Percentiles rank a stretch among this genome's conserved stretches.
These are phyloP conservation scores for Clarias laeviceps DNA, from an alignment of 2,797 vertebrate genomes.

Conservation along the genomic window DNA sequence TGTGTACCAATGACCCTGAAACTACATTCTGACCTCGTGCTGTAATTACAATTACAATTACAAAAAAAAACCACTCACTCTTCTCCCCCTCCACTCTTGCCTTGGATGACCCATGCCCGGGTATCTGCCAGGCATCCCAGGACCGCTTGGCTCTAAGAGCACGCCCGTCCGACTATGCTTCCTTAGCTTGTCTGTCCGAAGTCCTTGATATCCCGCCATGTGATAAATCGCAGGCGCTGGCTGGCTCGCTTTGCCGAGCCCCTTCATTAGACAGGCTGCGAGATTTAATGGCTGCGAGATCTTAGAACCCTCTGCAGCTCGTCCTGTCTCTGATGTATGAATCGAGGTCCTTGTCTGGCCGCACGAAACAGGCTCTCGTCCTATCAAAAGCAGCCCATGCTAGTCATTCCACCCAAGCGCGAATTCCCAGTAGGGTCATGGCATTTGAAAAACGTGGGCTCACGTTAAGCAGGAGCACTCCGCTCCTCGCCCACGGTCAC, in stretches of 20 bases:
- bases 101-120: slow-evolving; percentile 44
- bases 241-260: slow-evolving; percentile 28
- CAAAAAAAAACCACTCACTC: slow-evolving; percentile 38
- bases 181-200: slow-evolving; percentile 37
- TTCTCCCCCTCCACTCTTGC: slow-evolving; percentile 44
- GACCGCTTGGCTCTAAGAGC: slow-evolving; percentile 47
- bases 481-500: slow-evolving; percentile 30
- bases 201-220: slow-evolving; percentile 37
- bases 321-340: background rate
- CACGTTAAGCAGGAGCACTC: slow-evolving; percentile 36
- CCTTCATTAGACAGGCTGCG: slow-evolving; percentile 34
- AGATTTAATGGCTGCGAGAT: slow-evolving; percentile 4
- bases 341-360: background rate
- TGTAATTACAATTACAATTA: slow-evolving; percentile 47
- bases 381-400: slow-evolving; percentile 28
- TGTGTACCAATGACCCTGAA: slow-evolving; percentile 61
- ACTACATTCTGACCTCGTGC: slow-evolving; percentile 42
- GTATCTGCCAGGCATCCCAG: slow-evolving; percentile 27
- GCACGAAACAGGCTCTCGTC: background rate
- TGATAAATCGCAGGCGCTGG: slow-evolving; percentile 35
- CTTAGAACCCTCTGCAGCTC: background rate
- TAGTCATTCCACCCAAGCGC: slow-evolving; percentile 24
- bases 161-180: slow-evolving; percentile 49
- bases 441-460: slow-evolving; percentile 51
- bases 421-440: background rate